Evolutionary conservation across 2,113 vertebrate species (phyloP).

Genomic region (Indri indri): DNA sequence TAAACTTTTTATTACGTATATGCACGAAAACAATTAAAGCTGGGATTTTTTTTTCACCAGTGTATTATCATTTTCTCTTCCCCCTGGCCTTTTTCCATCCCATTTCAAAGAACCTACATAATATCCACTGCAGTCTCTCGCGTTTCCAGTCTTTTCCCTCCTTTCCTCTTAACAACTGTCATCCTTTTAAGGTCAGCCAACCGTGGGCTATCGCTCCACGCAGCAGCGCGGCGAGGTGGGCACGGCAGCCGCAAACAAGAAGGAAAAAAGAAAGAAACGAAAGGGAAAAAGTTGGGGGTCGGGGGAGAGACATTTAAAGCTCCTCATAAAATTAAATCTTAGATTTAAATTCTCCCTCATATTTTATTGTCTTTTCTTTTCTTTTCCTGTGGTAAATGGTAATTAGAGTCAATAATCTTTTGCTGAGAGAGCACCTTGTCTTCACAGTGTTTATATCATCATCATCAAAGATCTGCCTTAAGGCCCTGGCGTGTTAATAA

Average conservation of each 20-base stretch:
- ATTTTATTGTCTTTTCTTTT: slow-evolving; percentile 88
- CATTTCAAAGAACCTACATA: slow-evolving; percentile 80
- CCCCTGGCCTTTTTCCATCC: slow-evolving; percentile 84
- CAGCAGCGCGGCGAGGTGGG: slow-evolving; percentile 30
- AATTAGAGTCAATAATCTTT: slow-evolving; percentile 99
- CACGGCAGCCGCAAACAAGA: slow-evolving; percentile 50
- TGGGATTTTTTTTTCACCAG: slow-evolving; percentile 81
- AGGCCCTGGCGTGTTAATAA: slow-evolving; percentile 97
- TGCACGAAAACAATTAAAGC: slow-evolving; percentile 86
- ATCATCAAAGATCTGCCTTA: slow-evolving; percentile 99
- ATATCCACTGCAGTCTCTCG: slow-evolving; percentile 76
- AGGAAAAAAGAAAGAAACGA: slow-evolving; percentile 60
- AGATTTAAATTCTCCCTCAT: slow-evolving; percentile 88
- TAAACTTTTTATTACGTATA: slow-evolving; percentile 82
- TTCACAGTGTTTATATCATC: slow-evolving; percentile 94
- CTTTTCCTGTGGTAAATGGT: slow-evolving; percentile 92
- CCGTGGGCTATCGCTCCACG: slow-evolving; percentile 34
- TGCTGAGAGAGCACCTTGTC: slow-evolving; percentile 99
- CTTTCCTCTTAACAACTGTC: slow-evolving; percentile 79
- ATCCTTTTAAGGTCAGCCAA: slow-evolving; percentile 80
- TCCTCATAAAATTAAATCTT: slow-evolving; percentile 86
- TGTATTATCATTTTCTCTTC: slow-evolving; percentile 83
- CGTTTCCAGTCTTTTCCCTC: slow-evolving; percentile 48
- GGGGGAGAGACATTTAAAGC: slow-evolving; percentile 77
- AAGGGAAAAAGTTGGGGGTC: slow-evolving; percentile 66